phyloP scores from a whole-genome alignment of 1,140 invertebrate species.

The Leptestheria dahalacensis region DNA sequence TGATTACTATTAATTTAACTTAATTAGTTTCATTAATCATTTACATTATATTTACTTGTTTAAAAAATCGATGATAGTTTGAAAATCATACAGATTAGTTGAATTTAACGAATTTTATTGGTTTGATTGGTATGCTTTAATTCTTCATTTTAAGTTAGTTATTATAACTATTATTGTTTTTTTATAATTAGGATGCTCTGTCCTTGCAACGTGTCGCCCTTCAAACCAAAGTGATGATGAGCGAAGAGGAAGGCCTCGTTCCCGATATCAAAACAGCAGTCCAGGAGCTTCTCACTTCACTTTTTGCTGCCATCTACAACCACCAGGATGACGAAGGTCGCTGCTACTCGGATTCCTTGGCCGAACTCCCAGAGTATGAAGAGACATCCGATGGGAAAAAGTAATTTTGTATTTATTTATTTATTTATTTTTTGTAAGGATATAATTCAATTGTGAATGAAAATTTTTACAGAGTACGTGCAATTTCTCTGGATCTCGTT shows the following conservation, averaged over 20 bases:
- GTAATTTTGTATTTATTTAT: slow-evolving; percentile 26
- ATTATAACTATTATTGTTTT: slow-evolving; percentile 4
- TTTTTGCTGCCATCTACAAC: slow-evolving; percentile 89
- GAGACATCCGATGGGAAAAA: slow-evolving; percentile 48
- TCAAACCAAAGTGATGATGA: slow-evolving; percentile 64
- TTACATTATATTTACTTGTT: too few relatives aligned
- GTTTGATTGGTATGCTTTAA: too few relatives aligned
- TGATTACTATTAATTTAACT: too few relatives aligned
- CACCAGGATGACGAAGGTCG: slow-evolving; percentile 90
- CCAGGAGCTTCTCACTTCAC: slow-evolving; percentile 75
- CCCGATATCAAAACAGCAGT: slow-evolving; percentile 77
- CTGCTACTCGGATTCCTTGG: slow-evolving; percentile 90
- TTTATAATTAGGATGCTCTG: slow-evolving; percentile 56
- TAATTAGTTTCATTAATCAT: too few relatives aligned
- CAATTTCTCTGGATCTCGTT: slow-evolving; percentile 66
- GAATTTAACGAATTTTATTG: too few relatives aligned
- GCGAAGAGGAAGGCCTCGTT: slow-evolving; percentile 67
- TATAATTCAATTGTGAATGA: slow-evolving; percentile 13
- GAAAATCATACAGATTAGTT: too few relatives aligned
- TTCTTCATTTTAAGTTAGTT: too few relatives aligned
- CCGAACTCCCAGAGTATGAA: slow-evolving; percentile 80
- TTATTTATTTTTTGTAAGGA: too few relatives aligned
- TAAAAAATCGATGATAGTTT: too few relatives aligned
- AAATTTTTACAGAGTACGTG: slow-evolving; percentile 42
- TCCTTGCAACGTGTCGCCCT: slow-evolving; percentile 79